Conservation (phyloP, 2,113 vertebrate genomes). For the Entomyzon cyanotis region DNA sequence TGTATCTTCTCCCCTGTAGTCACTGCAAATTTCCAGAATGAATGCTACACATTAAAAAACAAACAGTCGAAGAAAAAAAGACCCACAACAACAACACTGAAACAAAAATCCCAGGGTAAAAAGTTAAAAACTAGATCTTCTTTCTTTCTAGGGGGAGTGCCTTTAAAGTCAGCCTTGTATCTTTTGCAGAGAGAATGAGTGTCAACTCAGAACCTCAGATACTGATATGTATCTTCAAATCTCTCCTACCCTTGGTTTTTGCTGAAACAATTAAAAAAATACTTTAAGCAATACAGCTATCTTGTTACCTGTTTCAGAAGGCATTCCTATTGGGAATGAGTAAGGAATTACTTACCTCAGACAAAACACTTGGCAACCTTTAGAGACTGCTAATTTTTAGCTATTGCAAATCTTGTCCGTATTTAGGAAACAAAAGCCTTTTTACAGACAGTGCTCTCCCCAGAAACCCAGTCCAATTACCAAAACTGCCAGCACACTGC, state of each 20-base stretch:
- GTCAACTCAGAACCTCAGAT: not conserved
- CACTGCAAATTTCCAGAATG: not conserved
- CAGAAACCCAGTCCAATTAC: not conserved
- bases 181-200: not conserved
- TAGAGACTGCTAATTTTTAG: not conserved
- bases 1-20: not conserved
- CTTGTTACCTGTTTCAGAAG: not conserved
- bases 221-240: not conserved
- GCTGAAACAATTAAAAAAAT: not conserved
- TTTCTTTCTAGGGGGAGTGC: not conserved
- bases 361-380: not conserved
- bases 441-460: not conserved
- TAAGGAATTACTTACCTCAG: not conserved
- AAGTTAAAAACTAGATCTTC: not conserved
- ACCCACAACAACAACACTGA: not conserved
- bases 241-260: not conserved
- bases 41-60: not conserved
- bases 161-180: not conserved
- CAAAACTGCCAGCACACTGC: not conserved
- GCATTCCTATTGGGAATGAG: not conserved
- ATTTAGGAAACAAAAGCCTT: not conserved
- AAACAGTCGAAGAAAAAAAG: not conserved
- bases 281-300: not conserved
- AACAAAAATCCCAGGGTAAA: not conserved
- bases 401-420: not conserved